Percentiles rank a stretch among this genome's conserved stretches.
phyloP scores from a whole-genome alignment of 2,797 vertebrate genomes.

The Acrocephalus scirpaceus region DNA sequence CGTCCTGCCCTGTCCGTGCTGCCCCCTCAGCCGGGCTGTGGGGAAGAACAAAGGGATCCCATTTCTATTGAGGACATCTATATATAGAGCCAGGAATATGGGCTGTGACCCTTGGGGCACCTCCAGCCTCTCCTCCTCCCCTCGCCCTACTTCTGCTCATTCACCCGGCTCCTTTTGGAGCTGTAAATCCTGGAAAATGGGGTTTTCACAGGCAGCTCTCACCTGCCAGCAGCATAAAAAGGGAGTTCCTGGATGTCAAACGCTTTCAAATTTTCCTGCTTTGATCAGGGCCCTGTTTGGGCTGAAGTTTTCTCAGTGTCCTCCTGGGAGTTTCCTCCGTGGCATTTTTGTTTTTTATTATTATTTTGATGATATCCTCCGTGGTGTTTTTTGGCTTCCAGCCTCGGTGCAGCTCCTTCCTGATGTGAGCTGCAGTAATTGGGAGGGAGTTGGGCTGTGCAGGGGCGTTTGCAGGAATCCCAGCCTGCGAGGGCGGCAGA shows the following conservation, averaged over 20 bases:
- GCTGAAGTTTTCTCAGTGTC: not conserved
- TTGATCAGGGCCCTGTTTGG: not conserved
- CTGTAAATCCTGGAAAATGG: not conserved
- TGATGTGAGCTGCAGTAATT: not conserved
- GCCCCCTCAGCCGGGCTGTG: accelerated
- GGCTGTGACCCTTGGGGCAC: not conserved
- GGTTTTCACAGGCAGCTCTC: not conserved
- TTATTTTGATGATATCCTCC: not conserved
- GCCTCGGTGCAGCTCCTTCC: not conserved
- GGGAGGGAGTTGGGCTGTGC: not conserved
- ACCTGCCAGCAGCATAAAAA: not conserved
- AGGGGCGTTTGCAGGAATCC: not conserved
- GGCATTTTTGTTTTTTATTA: not conserved
- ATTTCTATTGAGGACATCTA: not conserved
- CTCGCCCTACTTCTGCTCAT: slow-evolving; percentile 11
- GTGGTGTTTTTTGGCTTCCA: not conserved
- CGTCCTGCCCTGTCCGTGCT: not conserved
- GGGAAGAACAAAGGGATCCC: not conserved
- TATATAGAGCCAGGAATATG: not conserved
- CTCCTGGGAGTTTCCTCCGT: not conserved
- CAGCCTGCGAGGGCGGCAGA: accelerated
- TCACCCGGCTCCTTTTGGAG: not conserved
- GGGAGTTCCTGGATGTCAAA: not conserved
- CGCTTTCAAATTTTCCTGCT: not conserved
- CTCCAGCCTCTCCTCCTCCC: not conserved